Base-by-base conservation (phyloP, 2,888 invertebrate species). In the Deilephila porcellus region DNA sequence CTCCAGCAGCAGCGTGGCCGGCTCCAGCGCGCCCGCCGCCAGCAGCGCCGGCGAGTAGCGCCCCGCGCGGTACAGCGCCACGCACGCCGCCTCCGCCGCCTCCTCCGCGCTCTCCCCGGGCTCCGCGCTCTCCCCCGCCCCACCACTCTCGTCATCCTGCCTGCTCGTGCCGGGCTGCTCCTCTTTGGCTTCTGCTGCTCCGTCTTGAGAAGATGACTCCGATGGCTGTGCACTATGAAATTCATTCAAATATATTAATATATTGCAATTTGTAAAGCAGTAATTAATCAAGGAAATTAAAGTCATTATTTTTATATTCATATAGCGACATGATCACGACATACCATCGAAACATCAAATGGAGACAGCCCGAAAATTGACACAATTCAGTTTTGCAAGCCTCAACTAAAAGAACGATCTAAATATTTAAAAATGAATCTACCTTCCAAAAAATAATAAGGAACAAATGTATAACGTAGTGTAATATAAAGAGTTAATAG, bases 1-100 rank as follows among this genome's bases (percentile, higher is more conserved):
- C 70, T 96, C 96, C 62, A 97, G 95, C 2, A 98, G 95, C 78
- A 98, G 95, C 7, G 98, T 97, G 74, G 97, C 98, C 0, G 95
- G 95, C 86, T 92, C 98, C 72, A 98, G 95, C 75, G 96, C 96
- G 53, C 93, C 92, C 0, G 95, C 84, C 3, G 91, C 78, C 76
- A 98, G 89, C 81, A 97, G 96, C 81, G 91, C 93, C 0, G 99
- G 99, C 83, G 98, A 98, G 92, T 99, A 99, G 56, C 96, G 95
- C 2, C 98, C 99, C n/a, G 95, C 88, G 72, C 96, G 95, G 91
- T 99, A 99, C 82, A 86, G 84, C 79, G 87, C 88, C 80, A 60
- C 81, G 75, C 89, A 83, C 74, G 89, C 89, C 73, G 86, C 77
- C 78, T 87, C 79, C 83, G 83, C 83, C 76, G 78, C 82, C 88